Conservation (phyloP, 2,113 vertebrate species). For the Rhea pennata region DNA sequence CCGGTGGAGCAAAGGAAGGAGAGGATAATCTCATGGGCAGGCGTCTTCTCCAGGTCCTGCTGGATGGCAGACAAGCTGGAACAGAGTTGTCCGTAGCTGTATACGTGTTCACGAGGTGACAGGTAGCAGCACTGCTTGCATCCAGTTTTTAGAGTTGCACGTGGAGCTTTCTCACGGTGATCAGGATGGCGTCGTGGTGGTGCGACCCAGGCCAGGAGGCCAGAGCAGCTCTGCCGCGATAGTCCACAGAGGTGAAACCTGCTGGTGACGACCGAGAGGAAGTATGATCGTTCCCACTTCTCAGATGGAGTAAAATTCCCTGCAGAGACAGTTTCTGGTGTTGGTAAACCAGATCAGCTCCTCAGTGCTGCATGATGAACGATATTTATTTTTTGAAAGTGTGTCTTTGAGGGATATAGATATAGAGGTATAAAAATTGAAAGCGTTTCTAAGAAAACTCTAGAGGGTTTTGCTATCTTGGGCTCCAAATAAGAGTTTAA, state of each 20-base stretch:
- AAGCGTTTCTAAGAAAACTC: too few relatives aligned
- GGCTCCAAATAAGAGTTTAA: not conserved
- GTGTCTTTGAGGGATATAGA: not conserved
- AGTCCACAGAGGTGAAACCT: not conserved
- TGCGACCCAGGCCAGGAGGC: not conserved
- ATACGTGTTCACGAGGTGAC: fast-evolving
- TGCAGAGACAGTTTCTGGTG: not conserved
- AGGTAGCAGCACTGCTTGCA: not conserved
- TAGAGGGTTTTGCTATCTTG: not conserved
- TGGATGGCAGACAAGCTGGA: not conserved
- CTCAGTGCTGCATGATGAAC: not conserved
- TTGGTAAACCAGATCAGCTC: not conserved
- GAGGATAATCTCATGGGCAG: fast-evolving
- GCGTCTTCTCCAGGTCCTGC: fast-evolving
- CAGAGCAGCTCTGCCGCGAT: not conserved
- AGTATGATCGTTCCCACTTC: not conserved
- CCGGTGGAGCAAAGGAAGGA: not conserved
- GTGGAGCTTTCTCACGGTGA: not conserved
- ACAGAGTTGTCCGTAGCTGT: not conserved
- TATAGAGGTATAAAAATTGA: too few relatives aligned
- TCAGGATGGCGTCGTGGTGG: not conserved
- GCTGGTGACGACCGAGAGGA: not conserved
- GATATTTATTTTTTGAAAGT: not conserved
- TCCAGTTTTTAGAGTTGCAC: fast-evolving
- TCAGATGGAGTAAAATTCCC: not conserved